phyloP scores from a whole-genome alignment of 2,113 vertebrate genomes.

The Syrrhaptes paradoxus region DNA sequence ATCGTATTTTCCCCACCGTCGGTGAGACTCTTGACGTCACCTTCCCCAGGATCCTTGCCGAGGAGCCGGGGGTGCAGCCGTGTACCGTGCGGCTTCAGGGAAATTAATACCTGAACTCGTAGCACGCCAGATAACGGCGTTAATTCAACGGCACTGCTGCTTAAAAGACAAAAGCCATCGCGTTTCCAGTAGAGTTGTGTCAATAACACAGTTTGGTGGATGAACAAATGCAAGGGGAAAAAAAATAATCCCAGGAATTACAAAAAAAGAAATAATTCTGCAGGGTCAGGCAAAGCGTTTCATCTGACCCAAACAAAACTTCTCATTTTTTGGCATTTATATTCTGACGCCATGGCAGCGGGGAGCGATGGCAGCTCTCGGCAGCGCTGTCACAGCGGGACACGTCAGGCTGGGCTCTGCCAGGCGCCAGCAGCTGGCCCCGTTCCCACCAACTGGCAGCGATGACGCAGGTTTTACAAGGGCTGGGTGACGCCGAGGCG shows the following conservation, averaged over 20 bases:
- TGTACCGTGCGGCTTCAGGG: background rate
- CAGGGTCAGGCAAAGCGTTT: background rate
- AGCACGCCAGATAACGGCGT: background rate
- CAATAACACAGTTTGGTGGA: background rate
- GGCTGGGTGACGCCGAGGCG: background rate
- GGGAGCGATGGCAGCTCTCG: background rate
- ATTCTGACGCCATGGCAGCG: background rate
- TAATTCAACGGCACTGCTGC: background rate
- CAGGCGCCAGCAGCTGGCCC: background rate
- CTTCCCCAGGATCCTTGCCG: background rate
- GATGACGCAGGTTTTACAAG: background rate
- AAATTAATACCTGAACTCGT: conserved; percentile 15
- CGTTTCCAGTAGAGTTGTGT: background rate
- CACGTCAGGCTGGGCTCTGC: background rate
- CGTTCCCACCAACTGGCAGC: rapidly evolving
- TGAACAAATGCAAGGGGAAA: background rate
- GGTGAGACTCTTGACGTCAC: conserved; percentile 31
- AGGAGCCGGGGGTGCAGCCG: background rate
- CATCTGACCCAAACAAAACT: background rate
- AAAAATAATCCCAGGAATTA: no score
- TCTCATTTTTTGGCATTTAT: background rate
- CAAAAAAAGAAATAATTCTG: no score
- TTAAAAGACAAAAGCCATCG: background rate
- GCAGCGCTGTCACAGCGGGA: background rate
- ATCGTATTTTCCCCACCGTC: background rate